phyloP scores from a whole-genome alignment of 2,888 invertebrate genomes.

The Caenorhabditis zanzibari region DNA sequence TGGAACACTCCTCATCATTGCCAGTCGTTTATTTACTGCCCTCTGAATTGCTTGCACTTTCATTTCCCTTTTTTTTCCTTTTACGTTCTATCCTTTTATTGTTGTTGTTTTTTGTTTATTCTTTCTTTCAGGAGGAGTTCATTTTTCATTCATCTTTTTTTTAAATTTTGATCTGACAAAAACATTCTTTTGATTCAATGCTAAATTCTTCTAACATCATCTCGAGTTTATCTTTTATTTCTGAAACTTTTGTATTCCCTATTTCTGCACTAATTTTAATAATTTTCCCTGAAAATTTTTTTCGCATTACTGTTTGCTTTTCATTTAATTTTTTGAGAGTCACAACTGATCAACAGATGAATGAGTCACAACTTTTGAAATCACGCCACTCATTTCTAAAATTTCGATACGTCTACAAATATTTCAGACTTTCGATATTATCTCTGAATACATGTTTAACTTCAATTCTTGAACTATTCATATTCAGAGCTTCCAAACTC shows the following conservation, averaged over 20 bases:
- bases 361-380: background rate
- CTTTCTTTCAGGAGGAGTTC: background rate
- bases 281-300: background rate
- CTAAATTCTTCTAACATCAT: too few species aligned
- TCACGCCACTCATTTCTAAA: background rate
- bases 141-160: background rate
- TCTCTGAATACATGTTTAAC: too few species aligned
- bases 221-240: too few species aligned
- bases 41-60: constrained; percentile 52
- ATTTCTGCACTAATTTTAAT: background rate
- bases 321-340: background rate
- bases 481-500: too few species aligned
- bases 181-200: too few species aligned
- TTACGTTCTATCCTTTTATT: constrained; percentile 15
- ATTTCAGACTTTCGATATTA: too few species aligned
- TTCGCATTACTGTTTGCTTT: background rate
- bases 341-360: background rate
- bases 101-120: background rate
- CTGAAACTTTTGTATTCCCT: background rate
- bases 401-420: too few species aligned
- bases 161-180: too few species aligned
- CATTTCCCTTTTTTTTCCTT: background rate
- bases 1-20: constrained; percentile 37
- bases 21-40: constrained; percentile 55
- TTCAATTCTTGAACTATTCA: too few species aligned